Evolutionary conservation across 2,797 vertebrate genomes (phyloP).

Genomic region (Siniperca obscura): DNA sequence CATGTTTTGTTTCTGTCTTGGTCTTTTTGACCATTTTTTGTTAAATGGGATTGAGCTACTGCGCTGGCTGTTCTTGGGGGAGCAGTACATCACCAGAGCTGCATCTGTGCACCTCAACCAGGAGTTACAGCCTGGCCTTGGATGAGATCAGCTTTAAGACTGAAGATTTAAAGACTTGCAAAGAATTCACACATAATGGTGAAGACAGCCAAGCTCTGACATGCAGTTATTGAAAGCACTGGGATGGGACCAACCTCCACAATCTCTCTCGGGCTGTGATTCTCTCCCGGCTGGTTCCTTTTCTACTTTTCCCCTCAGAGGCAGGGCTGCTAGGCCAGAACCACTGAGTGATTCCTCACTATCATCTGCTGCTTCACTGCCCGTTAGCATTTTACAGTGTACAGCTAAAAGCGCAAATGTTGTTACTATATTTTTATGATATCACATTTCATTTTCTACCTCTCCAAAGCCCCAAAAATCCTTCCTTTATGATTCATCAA

Average conservation of each 20-base stretch:
- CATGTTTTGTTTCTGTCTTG: slow-evolving; percentile 62
- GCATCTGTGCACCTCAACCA: slow-evolving; percentile 54
- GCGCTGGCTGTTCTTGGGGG: slow-evolving; percentile 49
- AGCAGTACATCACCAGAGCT: slow-evolving; percentile 62
- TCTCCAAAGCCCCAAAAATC: slow-evolving; percentile 29
- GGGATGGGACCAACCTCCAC: slow-evolving; percentile 26
- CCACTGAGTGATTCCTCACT: slow-evolving; percentile 17
- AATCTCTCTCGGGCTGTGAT: slow-evolving; percentile 3
- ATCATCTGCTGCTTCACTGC: slow-evolving; percentile 19
- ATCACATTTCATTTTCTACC: slow-evolving; percentile 30
- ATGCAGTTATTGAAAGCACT: slow-evolving; percentile 46
- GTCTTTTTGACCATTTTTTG: slow-evolving; percentile 40
- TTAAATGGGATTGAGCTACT: slow-evolving; percentile 56
- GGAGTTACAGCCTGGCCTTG: slow-evolving; percentile 53
- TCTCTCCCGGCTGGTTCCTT: slow-evolving; percentile 13
- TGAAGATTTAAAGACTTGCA: slow-evolving; percentile 61
- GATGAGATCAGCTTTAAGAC: slow-evolving; percentile 62
- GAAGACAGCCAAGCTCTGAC: slow-evolving; percentile 38
- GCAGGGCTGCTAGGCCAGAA: slow-evolving; percentile 26
- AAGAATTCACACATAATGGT: slow-evolving; percentile 39
- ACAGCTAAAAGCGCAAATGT: background rate
- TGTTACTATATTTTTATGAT: slow-evolving; percentile 40
- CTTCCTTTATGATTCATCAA: slow-evolving; percentile 54
- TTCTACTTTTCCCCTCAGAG: slow-evolving; percentile 26
- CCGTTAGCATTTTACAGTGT: slow-evolving; percentile 6